Conservation (phyloP, 2,113 vertebrate species). For the Nanorana parkeri region DNA sequence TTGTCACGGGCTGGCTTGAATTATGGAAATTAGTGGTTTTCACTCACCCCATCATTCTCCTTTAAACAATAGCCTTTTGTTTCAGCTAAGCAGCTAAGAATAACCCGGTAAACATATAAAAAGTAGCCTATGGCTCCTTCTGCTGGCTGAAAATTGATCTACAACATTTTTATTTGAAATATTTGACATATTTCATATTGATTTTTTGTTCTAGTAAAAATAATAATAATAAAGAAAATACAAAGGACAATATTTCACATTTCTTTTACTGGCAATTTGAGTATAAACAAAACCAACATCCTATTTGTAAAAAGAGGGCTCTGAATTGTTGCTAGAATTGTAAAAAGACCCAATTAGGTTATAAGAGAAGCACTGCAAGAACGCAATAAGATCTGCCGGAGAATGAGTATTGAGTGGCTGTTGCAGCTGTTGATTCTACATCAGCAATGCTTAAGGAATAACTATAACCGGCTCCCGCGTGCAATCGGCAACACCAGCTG, state of each 20-base stretch:
- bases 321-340: conserved; percentile 7
- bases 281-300: conserved; percentile 2
- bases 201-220: neutral
- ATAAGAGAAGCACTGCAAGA: neutral
- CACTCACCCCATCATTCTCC: too few species aligned
- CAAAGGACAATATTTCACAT: too few species aligned
- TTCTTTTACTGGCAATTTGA: too few species aligned
- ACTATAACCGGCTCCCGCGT: conserved; percentile 36
- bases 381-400: neutral
- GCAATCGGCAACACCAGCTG: conserved; percentile 42
- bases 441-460: conserved; percentile 48
- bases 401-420: conserved; percentile 25
- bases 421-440: conserved; percentile 48
- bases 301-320: neutral
- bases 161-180: too few species aligned
- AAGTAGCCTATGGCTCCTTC: too few species aligned
- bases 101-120: too few species aligned
- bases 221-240: neutral
- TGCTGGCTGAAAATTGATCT: neutral
- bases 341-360: conserved; percentile 35
- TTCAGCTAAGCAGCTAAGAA: too few species aligned
- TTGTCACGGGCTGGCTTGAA: too few species aligned
- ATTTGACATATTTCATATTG: too few species aligned
- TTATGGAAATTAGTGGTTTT: too few species aligned
- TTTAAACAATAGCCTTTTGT: too few species aligned